A percentile compares a stretch with the other conserved stretches of the same genome.
Conservation (phyloP, 1,140 invertebrate species). For the Zophobas morio region DNA sequence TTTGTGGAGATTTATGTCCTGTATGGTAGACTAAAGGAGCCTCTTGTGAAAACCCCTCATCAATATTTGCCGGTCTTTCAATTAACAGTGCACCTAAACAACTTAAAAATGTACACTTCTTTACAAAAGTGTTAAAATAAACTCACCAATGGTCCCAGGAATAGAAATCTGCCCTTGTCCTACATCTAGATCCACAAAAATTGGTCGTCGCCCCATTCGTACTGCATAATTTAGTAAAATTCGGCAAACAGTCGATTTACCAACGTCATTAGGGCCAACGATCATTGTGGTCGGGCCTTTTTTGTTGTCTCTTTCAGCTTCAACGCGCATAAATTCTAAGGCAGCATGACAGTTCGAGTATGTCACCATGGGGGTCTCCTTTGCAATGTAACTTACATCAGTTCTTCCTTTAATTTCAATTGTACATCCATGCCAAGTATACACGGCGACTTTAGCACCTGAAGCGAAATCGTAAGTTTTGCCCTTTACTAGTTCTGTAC, state of each 20-base stretch:
- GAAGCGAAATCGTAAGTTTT: constrained; percentile 92
- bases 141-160: constrained; percentile 88
- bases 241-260: constrained; percentile 93
- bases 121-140: constrained; percentile 47
- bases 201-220: constrained; percentile 85
- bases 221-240: constrained; percentile 96
- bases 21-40: constrained; percentile 95
- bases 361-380: constrained; percentile 96
- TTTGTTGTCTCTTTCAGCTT: constrained; percentile 81
- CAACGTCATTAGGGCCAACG: constrained; percentile 95
- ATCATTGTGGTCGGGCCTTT: constrained; percentile 90
- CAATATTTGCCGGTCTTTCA: constrained; percentile 91
- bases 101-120: too few relatives aligned
- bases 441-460: constrained; percentile 96
- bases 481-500: constrained; percentile 94
- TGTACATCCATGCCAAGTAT: constrained; percentile 95
- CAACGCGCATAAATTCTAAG: constrained; percentile 89
- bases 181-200: constrained; percentile 97
- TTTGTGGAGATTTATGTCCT: constrained; percentile 86
- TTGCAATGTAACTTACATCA: constrained; percentile 94
- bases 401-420: constrained; percentile 88
- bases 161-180: constrained; percentile 95
- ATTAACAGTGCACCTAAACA: constrained; percentile 84
- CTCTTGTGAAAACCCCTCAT: constrained; percentile 93
- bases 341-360: constrained; percentile 97